phyloP scores from a whole-genome alignment of 2,113 vertebrate species.

The Peromyscus leucopus region DNA sequence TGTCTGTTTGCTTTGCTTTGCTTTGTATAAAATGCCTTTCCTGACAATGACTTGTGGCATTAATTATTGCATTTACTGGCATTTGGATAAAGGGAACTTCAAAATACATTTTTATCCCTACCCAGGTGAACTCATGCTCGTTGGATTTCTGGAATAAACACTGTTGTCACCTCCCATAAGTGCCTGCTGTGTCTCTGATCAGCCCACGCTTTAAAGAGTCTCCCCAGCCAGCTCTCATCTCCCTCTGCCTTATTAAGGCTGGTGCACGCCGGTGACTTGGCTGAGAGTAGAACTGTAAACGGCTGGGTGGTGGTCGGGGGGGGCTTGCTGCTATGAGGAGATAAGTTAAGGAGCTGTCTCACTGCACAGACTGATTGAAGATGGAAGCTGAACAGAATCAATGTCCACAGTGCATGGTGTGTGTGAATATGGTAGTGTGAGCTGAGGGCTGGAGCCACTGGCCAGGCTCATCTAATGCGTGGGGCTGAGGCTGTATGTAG shows the following conservation, averaged over 20 bases:
- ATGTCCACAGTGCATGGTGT: background rate
- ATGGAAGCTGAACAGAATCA: background rate
- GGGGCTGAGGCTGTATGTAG: background rate
- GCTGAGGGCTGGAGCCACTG: background rate
- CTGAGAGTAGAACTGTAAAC: background rate
- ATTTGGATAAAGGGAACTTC: constrained; percentile 24
- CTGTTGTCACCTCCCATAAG: constrained; percentile 15
- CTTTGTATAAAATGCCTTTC: constrained; percentile 16
- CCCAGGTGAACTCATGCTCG: constrained; percentile 53
- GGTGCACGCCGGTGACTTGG: constrained; percentile 4
- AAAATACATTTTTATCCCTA: background rate
- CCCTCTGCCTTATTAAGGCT: background rate
- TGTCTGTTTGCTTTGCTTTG: background rate
- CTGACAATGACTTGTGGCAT: constrained; percentile 32
- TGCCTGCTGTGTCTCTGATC: constrained; percentile 1
- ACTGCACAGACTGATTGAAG: background rate
- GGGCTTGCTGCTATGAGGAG: background rate
- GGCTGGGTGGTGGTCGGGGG: background rate
- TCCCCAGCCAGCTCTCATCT: background rate
- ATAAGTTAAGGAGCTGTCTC: background rate
- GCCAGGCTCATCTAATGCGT: background rate
- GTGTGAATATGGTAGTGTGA: background rate
- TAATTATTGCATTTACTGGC: constrained; percentile 3
- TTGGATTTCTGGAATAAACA: constrained; percentile 59
- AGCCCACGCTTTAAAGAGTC: background rate